These are phyloP conservation scores for Pocillopora meandrina DNA, from an alignment of 92 coral and sea anemone genomes.

Conservation along the genomic window DNA sequence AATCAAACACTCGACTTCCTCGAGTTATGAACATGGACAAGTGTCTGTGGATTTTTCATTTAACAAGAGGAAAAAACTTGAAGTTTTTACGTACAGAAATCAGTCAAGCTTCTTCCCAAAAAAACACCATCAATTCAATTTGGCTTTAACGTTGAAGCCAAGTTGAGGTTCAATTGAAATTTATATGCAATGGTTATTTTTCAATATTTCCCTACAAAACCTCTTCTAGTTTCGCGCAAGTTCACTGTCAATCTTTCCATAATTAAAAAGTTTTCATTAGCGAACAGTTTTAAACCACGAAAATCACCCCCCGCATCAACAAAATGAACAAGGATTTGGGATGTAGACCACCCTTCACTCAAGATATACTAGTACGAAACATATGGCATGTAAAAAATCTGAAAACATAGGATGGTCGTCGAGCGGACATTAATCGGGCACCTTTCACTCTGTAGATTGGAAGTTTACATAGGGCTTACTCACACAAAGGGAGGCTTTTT, in stretches of 20 bases:
- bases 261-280: background rate
- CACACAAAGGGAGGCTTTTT: conserved; percentile 29
- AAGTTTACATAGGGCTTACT: conserved; percentile 39
- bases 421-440: conserved; percentile 1
- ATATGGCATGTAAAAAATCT: conserved; percentile 9
- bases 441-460: conserved; percentile 30
- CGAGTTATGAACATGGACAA: too few species aligned
- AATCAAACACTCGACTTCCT: conserved; percentile 15
- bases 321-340: conserved; percentile 4
- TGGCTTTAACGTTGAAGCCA: too few species aligned
- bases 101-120: too few species aligned
- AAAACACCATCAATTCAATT: too few species aligned
- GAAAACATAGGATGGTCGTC: conserved; percentile 17
- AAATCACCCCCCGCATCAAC: conserved; percentile 11
- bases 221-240: background rate
- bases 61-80: too few species aligned
- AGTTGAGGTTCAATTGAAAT: too few species aligned
- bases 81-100: too few species aligned
- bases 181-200: too few species aligned
- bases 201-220: too few species aligned
- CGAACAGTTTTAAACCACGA: background rate
- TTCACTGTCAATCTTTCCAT: background rate
- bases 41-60: too few species aligned
- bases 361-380: conserved; percentile 24
- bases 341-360: conserved; percentile 20